Conservation (phyloP, 35 echinoderm and acorn worm genomes). For the Apostichopus californicus region DNA sequence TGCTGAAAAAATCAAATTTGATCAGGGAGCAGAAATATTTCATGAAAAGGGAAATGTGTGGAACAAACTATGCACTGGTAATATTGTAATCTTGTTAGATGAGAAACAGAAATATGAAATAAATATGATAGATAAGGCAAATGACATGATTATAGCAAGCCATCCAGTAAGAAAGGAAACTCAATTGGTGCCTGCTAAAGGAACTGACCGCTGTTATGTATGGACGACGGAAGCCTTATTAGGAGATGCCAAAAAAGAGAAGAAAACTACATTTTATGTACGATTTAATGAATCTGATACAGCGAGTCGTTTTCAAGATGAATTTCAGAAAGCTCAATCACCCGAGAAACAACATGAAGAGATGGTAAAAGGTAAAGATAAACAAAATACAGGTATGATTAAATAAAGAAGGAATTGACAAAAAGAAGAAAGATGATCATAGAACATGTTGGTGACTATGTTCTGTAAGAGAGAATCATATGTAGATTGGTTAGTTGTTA, state of each 20-base stretch:
- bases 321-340: constrained; percentile 18
- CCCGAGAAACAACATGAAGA: neutral
- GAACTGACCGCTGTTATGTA: neutral
- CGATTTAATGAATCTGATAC: neutral
- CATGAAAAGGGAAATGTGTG: neutral
- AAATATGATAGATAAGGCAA: neutral
- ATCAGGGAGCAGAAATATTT: neutral
- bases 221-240: neutral
- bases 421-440: neutral
- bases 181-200: neutral
- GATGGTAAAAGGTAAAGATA: neutral
- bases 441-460: neutral
- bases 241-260: neutral
- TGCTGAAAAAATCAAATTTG: neutral
- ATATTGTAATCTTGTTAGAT: neutral
- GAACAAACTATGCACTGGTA: neutral
- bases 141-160: neutral
- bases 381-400: neutral
- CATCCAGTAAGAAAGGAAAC: constrained; percentile 7
- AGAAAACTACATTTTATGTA: neutral
- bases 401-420: neutral
- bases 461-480: neutral
- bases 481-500: too few relatives aligned
- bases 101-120: neutral
- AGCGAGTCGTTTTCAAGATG: neutral